Percentiles rank a stretch among this genome's conserved stretches.
These are phyloP conservation scores for Rhinoraja longicauda DNA, from an alignment of 2,797 vertebrate species.

Conservation along the genomic window DNA sequence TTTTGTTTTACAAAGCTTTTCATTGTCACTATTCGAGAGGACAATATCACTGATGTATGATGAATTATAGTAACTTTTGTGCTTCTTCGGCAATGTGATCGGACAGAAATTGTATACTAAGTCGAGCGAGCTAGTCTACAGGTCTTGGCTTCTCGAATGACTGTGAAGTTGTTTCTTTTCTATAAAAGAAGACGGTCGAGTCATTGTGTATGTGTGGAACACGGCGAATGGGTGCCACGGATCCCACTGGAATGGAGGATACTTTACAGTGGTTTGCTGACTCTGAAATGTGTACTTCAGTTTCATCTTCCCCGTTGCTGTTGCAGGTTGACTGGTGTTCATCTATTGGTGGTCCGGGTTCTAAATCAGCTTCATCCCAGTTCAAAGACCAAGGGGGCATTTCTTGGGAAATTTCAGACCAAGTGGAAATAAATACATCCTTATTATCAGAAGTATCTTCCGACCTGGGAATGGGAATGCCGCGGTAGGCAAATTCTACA, in stretches of 20 bases:
- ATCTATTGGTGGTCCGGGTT: neutral
- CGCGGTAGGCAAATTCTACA: neutral
- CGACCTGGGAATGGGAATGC: neutral
- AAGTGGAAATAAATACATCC: neutral
- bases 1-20: neutral
- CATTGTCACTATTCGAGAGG: neutral
- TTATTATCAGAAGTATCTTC: neutral
- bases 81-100: neutral
- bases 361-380: neutral
- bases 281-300: neutral
- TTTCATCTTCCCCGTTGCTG: neutral
- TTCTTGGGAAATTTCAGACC: neutral
- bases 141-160: neutral
- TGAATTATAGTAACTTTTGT: neutral
- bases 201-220: neutral
- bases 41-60: neutral
- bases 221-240: neutral
- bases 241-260: neutral
- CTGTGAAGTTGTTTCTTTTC: neutral
- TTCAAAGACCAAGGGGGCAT: neutral
- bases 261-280: too few relatives aligned
- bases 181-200: neutral
- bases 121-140: too few relatives aligned
- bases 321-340: neutral
- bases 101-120: too few relatives aligned